These are phyloP conservation scores for Pelagia noctiluca DNA, from an alignment of 30 jellyfish, hydroid and myxozoan species.

Conservation along the genomic window DNA sequence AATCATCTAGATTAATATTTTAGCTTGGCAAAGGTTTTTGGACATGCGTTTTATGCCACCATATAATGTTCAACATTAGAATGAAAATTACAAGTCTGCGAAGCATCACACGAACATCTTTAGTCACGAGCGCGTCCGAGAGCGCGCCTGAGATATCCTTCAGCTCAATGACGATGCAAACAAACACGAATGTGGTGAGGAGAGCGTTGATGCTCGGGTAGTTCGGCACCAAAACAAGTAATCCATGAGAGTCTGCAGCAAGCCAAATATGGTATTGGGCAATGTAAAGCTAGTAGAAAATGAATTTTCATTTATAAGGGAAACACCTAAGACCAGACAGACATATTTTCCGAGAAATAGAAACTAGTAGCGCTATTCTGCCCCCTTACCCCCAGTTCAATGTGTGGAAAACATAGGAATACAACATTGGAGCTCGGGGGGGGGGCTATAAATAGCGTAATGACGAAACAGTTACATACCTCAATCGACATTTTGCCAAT, in stretches of 20 bases:
- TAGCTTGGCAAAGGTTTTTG: conserved; percentile 79
- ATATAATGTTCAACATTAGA: conserved; percentile 68
- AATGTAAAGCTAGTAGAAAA: conserved; percentile 64
- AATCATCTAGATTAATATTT: not conserved
- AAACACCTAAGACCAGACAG: not conserved
- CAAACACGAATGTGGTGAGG: conserved; percentile 79
- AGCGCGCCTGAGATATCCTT: conserved; percentile 64
- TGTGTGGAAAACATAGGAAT: not conserved
- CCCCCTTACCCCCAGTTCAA: not conserved
- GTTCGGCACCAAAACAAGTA: conserved; percentile 85
- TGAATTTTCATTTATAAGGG: not conserved
- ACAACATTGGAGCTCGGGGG: too few species aligned
- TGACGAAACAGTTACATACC: conserved; percentile 58
- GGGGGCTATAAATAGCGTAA: too few species aligned
- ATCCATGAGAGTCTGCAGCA: conserved; percentile 82
- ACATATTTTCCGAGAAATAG: too few species aligned
- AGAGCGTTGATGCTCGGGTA: conserved; percentile 76
- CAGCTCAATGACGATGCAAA: conserved; percentile 80
- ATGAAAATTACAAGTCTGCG: conserved; percentile 77
- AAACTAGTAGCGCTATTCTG: too few species aligned
- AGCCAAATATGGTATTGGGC: conserved; percentile 98
- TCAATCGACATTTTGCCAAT: conserved; percentile 87
- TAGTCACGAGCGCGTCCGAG: conserved; percentile 84
- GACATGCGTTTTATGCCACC: conserved; percentile 97
- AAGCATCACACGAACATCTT: conserved; percentile 91